Evolutionary conservation across 2,888 invertebrate genomes (phyloP).

Genomic region (Thymelicus sylvestris): DNA sequence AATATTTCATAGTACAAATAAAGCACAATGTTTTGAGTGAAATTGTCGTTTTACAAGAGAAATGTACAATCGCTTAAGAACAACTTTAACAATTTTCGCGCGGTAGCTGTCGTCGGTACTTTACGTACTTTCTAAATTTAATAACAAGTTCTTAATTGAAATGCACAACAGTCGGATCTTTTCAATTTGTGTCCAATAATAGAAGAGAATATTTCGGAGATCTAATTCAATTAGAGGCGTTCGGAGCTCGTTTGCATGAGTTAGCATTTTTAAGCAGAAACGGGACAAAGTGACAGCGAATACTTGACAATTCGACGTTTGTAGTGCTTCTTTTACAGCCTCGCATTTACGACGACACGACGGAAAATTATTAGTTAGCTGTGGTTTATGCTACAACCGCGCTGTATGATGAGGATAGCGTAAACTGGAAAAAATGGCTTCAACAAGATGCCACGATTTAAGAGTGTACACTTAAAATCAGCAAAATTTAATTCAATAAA

Average conservation of each 20-base stretch:
- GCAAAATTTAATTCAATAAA: no score
- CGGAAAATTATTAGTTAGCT: neutral
- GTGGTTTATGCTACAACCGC: no score
- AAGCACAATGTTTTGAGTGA: neutral
- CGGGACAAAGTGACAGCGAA: constrained; percentile 64
- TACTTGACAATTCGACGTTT: constrained; percentile 56
- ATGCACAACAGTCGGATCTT: constrained; percentile 68
- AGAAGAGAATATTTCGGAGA: constrained; percentile 68
- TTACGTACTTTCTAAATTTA: constrained; percentile 54
- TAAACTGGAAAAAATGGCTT: no score
- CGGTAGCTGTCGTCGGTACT: constrained; percentile 41
- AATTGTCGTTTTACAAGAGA: neutral
- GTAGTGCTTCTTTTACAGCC: constrained; percentile 43
- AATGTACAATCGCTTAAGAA: constrained; percentile 10
- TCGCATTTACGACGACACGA: neutral
- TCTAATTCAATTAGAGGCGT: constrained; percentile 78
- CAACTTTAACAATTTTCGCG: constrained; percentile 34
- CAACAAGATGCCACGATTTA: no score
- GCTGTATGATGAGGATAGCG: no score
- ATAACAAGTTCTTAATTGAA: constrained; percentile 66
- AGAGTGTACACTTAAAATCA: no score
- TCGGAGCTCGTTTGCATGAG: constrained; percentile 80
- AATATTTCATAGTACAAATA: neutral
- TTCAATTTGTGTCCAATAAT: constrained; percentile 73
- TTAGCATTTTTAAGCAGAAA: constrained; percentile 80